phyloP scores from a whole-genome alignment of 2,797 vertebrate species.

The Geotria australis region DNA sequence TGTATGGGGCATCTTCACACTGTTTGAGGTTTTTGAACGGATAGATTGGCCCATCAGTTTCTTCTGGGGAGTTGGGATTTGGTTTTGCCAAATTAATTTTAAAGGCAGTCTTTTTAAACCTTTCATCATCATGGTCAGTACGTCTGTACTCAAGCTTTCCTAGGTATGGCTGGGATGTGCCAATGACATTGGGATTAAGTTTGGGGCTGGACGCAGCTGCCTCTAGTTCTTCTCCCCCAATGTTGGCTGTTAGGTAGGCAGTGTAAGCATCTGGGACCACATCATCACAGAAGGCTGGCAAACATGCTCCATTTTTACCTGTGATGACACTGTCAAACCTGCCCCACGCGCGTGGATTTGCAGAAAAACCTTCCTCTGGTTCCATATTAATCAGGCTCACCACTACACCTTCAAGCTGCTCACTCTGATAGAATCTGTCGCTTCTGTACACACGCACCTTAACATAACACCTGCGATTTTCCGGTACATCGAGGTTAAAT shows the following conservation, averaged over 20 bases:
- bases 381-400: constrained; percentile 73
- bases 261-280: constrained; percentile 48
- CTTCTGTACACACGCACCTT: constrained; percentile 72
- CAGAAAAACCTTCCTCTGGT: constrained; percentile 45
- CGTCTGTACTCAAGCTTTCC: constrained; percentile 59
- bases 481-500: constrained; percentile 87
- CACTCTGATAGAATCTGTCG: constrained; percentile 58
- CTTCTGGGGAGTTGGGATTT: constrained; percentile 34
- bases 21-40: constrained; percentile 47
- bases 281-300: constrained; percentile 81
- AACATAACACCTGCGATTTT: constrained; percentile 65
- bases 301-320: constrained; percentile 48
- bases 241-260: constrained; percentile 54
- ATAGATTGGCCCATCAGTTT: constrained; percentile 68
- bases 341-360: constrained; percentile 81
- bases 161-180: constrained; percentile 63
- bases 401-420: constrained; percentile 70
- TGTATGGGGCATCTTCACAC: constrained; percentile 58
- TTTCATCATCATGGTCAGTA: constrained; percentile 49
- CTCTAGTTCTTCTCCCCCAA: constrained; percentile 75
- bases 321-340: constrained; percentile 76
- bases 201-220: constrained; percentile 54
- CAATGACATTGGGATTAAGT: constrained; percentile 44
- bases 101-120: constrained; percentile 64
- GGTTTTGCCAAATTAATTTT: constrained; percentile 77